Evolutionary conservation across 2,113 vertebrate species (phyloP), one percentile per base, ranked within the genome.

Genomic region (Chlorodrepanis virens): DNA sequence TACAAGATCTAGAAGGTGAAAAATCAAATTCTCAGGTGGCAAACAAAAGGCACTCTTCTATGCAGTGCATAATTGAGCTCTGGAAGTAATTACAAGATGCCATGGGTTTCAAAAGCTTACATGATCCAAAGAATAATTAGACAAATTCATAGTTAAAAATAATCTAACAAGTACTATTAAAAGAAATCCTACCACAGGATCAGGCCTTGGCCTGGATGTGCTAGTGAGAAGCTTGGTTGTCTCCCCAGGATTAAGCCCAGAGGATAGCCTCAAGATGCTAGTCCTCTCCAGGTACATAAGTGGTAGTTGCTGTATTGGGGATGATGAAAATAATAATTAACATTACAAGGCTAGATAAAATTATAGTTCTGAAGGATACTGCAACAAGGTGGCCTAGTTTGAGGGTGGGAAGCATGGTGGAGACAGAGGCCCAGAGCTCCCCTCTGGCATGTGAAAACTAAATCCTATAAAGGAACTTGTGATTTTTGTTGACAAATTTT

Each of bases 261-360:
- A 85, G 21, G 12, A 63, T 20, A 67, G 23, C 54, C 50, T 39
- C 35, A 25, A 93, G 59, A 81, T 80, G 72, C 35, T 31, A 42
- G 33, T 86, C 68, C 45, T 92, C 45, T 65, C 40, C 64, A 78
- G 47, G 54, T 65, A 76, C 5, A 1, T 70, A 95, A 70, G 29
- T 80, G 39, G 79, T 35, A 75, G 85, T 65, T 95, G 33, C 39
- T 86, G 12, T 78, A 57, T 47, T 87, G 37, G 19, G 19, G 1
- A 40, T 37, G 50, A 50, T 54, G 63, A 80, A 94, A 93, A 86
- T 90, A 88, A 83, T 70, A 86, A 92, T 96, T 83, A 93, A 80
- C 70, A 83, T 83, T 77, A 42, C 47, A 81, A 15, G 12, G 24
- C 40, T 60, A 81, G 20, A 77, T 54, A 83, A 88, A 92, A 91